Base-by-base conservation (phyloP, 2,113 vertebrate genomes). In the Etia nguti region DNA sequence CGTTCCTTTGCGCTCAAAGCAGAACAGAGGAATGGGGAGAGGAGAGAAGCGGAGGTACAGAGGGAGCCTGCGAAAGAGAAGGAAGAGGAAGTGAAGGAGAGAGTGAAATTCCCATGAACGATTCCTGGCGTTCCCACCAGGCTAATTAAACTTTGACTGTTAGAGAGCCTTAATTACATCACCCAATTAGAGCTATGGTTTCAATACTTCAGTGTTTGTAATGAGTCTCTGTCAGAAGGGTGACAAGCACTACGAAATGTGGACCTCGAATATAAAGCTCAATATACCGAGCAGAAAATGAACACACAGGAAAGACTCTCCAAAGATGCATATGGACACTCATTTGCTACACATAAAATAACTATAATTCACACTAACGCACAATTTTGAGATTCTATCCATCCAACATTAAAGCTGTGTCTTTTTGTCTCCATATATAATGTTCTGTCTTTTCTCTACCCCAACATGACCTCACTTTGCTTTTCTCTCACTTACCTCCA, bases 91-190 rank as follows among this genome's bases (percentile, higher is more conserved):
- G 85, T 18, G 2, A 20, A 50, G 81, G 18, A 6, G 36, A 56
- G 48, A 80, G 70, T 11, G 81, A 88, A 84, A 90, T 90, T 92
- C 85, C 81, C 36, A 50, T 70, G 55, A 93, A 92, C 15, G 22
- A 88, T 81, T 88, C 84, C 81, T 81, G 86, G 80, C 55, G 83
- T 88, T 92, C 93, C 93, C 94, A 82, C 29, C 82, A 89, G 95
- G 88, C 92, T 94, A 94, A 95, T 96, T 96, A 95, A 95, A 95
- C 94, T 94, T 90, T 92, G 92, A 90, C 93, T 93, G 90, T 95
- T 90, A 88, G 91, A 86, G 68, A 91, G 88, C 90, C 86, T 91
- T 95, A 96, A 96, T 94, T 94, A 96, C 92, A 95, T 94, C 93
- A 93, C 48, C 94, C 91, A 93, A 93, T 94, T 92, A 93, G 75